Conservation (phyloP, 2,888 invertebrate genomes). For the Chymomyza fuscimana region DNA sequence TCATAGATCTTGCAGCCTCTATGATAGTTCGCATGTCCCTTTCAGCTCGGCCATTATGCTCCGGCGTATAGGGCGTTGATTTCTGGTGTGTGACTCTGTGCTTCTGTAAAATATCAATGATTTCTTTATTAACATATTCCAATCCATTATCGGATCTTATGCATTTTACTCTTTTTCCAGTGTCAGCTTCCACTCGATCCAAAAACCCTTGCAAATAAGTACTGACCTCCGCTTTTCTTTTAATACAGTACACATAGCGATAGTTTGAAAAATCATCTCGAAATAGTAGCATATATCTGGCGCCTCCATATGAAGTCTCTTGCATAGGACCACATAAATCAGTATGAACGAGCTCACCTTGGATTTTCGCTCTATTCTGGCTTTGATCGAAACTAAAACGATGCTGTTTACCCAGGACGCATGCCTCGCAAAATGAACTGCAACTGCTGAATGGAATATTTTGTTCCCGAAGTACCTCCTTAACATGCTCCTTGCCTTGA, state of each 20-base stretch:
- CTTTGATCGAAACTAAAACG: conserved; percentile 32
- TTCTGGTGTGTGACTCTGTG: conserved; percentile 7
- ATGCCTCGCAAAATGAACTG: conserved; percentile 45
- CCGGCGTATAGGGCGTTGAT: conserved; percentile 13
- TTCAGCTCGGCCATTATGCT: conserved; percentile 75
- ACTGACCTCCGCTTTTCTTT: conserved; percentile 42
- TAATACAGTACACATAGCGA: conserved; percentile 39
- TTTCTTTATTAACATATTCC: conserved; percentile 57
- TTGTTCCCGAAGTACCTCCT: conserved; percentile 31
- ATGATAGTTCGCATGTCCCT: conserved; percentile 62
- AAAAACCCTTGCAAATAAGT: conserved; percentile 26
- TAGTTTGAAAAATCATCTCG: conserved; percentile 41
- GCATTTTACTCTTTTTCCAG: conserved; percentile 35
- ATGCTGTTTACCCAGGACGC: conserved; percentile 48
- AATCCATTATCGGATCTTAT: conserved; percentile 59
- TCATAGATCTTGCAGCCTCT: conserved; percentile 51
- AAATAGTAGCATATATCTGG: no score
- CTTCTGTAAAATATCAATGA: conserved; percentile 8
- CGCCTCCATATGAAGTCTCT: conserved; percentile 37
- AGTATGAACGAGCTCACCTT: conserved; percentile 46
- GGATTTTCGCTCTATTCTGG: conserved; percentile 28
- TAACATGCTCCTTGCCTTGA: conserved; percentile 29
- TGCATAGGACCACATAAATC: conserved; percentile 52
- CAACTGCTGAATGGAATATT: conserved; percentile 29
- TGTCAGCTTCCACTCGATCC: conserved; percentile 27